phyloP scores from a whole-genome alignment of 2,113 vertebrate species.

The Garra rufa region DNA sequence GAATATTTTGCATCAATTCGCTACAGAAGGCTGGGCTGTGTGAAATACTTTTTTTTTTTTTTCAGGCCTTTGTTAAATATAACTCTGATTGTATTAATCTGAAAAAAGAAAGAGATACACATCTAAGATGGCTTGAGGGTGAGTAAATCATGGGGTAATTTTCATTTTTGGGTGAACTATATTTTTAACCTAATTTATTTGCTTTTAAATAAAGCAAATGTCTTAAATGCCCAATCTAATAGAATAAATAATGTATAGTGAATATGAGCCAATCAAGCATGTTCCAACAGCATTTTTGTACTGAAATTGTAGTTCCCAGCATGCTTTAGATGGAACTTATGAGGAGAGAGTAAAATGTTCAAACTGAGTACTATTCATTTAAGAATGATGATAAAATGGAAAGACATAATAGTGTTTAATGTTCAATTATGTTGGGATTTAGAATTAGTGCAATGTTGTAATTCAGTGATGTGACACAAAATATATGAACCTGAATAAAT shows the following conservation, averaged over 20 bases:
- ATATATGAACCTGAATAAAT: background rate
- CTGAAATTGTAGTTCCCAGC: background rate
- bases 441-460: background rate
- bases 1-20: too few species aligned
- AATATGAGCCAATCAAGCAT: background rate
- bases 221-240: background rate
- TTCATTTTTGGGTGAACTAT: too few species aligned
- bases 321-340: background rate
- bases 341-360: background rate
- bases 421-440: background rate
- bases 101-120: too few species aligned
- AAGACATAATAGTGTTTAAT: background rate
- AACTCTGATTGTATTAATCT: too few species aligned
- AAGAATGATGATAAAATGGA: background rate
- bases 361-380: background rate
- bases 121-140: too few species aligned
- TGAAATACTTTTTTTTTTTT: too few species aligned
- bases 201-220: background rate
- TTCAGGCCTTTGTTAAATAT: too few species aligned
- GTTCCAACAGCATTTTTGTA: background rate
- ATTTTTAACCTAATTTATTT: background rate
- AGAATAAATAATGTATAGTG: background rate
- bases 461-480: background rate
- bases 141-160: too few species aligned
- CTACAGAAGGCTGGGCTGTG: too few species aligned